These are phyloP conservation scores for Lutjanus campechanus DNA, from an alignment of 2,797 vertebrate genomes.

Conservation along the genomic window DNA sequence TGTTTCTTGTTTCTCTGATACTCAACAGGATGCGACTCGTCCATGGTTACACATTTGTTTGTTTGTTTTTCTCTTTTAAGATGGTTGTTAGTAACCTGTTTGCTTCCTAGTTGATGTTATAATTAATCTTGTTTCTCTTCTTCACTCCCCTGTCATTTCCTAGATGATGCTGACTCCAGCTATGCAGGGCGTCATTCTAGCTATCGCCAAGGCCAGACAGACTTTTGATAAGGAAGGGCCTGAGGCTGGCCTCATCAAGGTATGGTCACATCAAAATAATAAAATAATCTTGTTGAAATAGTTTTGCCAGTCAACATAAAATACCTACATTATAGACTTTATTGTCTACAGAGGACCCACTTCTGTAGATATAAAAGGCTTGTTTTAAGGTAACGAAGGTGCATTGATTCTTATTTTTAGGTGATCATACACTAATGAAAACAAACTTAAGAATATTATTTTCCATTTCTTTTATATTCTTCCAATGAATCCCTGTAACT, in stretches of 20 bases:
- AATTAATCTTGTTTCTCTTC: slow-evolving; percentile 1
- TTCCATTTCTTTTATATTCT: too few species aligned
- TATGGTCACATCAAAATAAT: slow-evolving; percentile 61
- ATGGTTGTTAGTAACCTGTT: too few species aligned
- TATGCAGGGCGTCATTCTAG: slow-evolving; percentile 98
- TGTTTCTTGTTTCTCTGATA: background rate
- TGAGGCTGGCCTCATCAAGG: slow-evolving; percentile 98
- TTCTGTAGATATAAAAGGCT: too few species aligned
- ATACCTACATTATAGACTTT: too few species aligned
- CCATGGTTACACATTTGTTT: background rate
- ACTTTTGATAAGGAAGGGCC: slow-evolving; percentile 95
- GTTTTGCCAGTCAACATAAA: background rate
- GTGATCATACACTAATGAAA: too few species aligned
- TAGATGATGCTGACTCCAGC: slow-evolving; percentile 98
- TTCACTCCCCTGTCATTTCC: slow-evolving; percentile 8
- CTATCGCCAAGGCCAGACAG: slow-evolving; percentile 96
- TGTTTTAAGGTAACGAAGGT: too few species aligned
- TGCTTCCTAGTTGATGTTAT: background rate
- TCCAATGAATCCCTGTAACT: too few species aligned
- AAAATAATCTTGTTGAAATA: background rate
- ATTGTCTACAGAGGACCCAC: too few species aligned
- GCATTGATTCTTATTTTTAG: too few species aligned
- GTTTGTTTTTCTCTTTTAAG: too few species aligned
- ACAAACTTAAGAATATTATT: too few species aligned
- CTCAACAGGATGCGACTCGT: background rate